Evolutionary conservation across 2,888 invertebrate species (phyloP).

Genomic region (Drosophila histrio): DNA sequence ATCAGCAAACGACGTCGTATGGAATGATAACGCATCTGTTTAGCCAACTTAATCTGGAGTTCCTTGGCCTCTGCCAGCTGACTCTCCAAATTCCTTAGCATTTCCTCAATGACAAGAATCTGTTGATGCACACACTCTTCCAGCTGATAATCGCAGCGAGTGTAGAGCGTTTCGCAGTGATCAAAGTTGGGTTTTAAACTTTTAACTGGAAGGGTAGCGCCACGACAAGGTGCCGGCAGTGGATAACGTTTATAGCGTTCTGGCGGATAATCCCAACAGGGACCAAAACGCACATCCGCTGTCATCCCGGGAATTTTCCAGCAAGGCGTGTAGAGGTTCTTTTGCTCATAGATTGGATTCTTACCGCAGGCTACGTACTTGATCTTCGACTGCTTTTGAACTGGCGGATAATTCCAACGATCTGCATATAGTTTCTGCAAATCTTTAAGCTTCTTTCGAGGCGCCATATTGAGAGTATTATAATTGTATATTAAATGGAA

Average conservation of each 20-base stretch:
- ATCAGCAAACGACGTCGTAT: slow-evolving; percentile 56
- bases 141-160: slow-evolving; percentile 63
- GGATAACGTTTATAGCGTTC: slow-evolving; percentile 57
- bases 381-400: slow-evolving; percentile 6
- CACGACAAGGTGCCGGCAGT: slow-evolving; percentile 60
- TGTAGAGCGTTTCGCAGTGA: slow-evolving; percentile 62
- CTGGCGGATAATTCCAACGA: slow-evolving; percentile 59
- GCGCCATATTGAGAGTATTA: slow-evolving; percentile 28
- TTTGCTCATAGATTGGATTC: slow-evolving; percentile 12
- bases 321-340: slow-evolving; percentile 35
- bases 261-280: slow-evolving; percentile 72
- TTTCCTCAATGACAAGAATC: slow-evolving; percentile 59
- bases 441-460: slow-evolving; percentile 32
- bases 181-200: slow-evolving; percentile 50
- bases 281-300: slow-evolving; percentile 33
- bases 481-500: not conserved
- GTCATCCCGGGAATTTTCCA: slow-evolving; percentile 47
- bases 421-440: slow-evolving; percentile 44
- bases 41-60: slow-evolving; percentile 37
- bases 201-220: slow-evolving; percentile 37
- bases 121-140: slow-evolving; percentile 71
- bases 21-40: slow-evolving; percentile 60
- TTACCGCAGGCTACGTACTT: slow-evolving; percentile 45
- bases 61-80: slow-evolving; percentile 35
- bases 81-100: slow-evolving; percentile 31